These are phyloP conservation scores for Scaptomyza reducta DNA, from an alignment of 2,888 invertebrate species.

Conservation along the genomic window DNA sequence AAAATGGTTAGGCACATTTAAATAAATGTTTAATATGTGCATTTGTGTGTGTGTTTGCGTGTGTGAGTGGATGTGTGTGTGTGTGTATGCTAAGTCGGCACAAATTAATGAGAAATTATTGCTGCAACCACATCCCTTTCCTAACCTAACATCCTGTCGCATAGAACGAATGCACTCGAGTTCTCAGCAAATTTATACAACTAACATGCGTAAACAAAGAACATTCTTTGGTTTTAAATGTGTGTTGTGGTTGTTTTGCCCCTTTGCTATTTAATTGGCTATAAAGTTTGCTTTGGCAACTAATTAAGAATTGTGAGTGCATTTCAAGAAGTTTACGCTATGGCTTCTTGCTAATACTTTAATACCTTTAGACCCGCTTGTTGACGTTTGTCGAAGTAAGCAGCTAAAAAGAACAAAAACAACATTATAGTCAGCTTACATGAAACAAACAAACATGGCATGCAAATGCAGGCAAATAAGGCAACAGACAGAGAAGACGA, in stretches of 20 bases:
- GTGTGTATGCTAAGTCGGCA: slow-evolving; percentile 51
- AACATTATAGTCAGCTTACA: slow-evolving; percentile 35
- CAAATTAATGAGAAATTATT: slow-evolving; percentile 71
- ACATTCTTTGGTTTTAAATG: slow-evolving; percentile 4
- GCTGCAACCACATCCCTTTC: neutral
- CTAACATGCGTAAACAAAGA: slow-evolving; percentile 30
- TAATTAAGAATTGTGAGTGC: slow-evolving; percentile 36
- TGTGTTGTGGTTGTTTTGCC: neutral
- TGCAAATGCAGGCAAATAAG: slow-evolving; percentile 63
- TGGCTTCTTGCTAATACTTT: slow-evolving; percentile 1
- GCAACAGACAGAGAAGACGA: slow-evolving; percentile 10
- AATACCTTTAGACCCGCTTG: neutral
- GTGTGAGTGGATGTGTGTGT: neutral
- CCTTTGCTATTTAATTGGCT: slow-evolving; percentile 42
- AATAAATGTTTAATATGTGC: slow-evolving; percentile 42
- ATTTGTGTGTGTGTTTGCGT: neutral
- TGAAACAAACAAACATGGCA: slow-evolving; percentile 61
- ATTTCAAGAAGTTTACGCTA: slow-evolving; percentile 1
- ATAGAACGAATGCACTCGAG: slow-evolving; percentile 32
- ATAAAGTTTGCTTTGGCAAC: slow-evolving; percentile 38
- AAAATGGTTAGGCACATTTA: slow-evolving; percentile 41
- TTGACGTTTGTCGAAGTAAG: slow-evolving; percentile 18
- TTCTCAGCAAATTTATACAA: slow-evolving; percentile 34
- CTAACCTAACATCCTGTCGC: neutral
- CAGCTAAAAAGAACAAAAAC: slow-evolving; percentile 23